A percentile compares a stretch with the other conserved stretches of the same genome.
Conservation (phyloP, 2,113 vertebrate species). For the Dolichallabes microphthalmus region DNA sequence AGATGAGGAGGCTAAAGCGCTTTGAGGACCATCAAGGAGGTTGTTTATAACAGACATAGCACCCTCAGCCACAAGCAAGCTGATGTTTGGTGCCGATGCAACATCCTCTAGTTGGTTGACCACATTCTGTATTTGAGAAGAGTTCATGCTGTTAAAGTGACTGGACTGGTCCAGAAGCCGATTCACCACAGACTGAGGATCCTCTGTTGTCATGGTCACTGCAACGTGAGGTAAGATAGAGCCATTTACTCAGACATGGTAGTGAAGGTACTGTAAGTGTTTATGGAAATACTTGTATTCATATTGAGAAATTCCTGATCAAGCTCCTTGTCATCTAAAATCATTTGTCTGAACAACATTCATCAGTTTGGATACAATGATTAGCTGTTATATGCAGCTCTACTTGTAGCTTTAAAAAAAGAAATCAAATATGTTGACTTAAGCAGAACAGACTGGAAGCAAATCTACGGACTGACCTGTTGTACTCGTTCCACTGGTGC, state of each 20-base stretch:
- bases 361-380: neutral
- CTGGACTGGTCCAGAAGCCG: slow-evolving; percentile 59
- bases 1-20: slow-evolving; percentile 69
- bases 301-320: too few relatives aligned
- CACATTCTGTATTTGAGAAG: slow-evolving; percentile 71
- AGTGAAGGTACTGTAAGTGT: neutral
- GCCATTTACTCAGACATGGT: neutral
- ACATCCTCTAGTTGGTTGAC: slow-evolving; percentile 76
- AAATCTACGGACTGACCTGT: slow-evolving; percentile 19
- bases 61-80: slow-evolving; percentile 57
- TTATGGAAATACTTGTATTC: neutral
- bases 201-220: slow-evolving; percentile 33
- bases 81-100: slow-evolving; percentile 63
- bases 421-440: neutral
- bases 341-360: neutral
- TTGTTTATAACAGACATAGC: slow-evolving; percentile 74
- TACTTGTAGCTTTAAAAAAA: neutral
- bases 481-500: neutral
- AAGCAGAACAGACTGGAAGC: neutral
- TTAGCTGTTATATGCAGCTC: neutral
- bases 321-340: neutral
- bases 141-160: slow-evolving; percentile 53
- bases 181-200: neutral
- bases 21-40: slow-evolving; percentile 71
- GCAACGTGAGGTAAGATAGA: neutral